These are phyloP conservation scores for Neopipo cinnamomea DNA, from an alignment of 2,113 vertebrate species.

Conservation along the genomic window DNA sequence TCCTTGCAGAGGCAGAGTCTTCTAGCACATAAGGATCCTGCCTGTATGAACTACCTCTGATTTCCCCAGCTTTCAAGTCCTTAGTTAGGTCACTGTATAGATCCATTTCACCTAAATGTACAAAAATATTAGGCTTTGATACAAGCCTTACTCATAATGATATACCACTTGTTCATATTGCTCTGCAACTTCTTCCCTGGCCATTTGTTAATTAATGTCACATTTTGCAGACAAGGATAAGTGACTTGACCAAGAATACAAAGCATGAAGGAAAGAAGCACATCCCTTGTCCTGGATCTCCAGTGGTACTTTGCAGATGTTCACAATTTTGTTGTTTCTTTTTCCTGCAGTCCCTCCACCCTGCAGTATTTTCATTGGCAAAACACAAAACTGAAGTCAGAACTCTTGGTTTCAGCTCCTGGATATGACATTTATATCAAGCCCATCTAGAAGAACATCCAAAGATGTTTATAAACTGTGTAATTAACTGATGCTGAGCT, in stretches of 20 bases:
- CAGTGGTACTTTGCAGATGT: not conserved
- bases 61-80: not conserved
- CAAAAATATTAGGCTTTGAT: not conserved
- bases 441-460: not conserved
- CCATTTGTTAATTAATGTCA: not conserved
- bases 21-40: not conserved
- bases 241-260: not conserved
- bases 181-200: not conserved
- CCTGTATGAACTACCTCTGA: not conserved
- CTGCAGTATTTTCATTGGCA: not conserved
- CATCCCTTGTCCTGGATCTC: not conserved
- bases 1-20: not conserved
- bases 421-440: not conserved
- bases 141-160: not conserved
- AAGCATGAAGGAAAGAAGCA: not conserved
- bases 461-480: not conserved
- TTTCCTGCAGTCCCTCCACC: not conserved
- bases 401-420: not conserved
- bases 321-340: rapidly evolving
- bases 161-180: not conserved
- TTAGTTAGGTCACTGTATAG: not conserved
- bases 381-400: not conserved
- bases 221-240: not conserved
- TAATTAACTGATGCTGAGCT: not conserved
- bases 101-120: not conserved